phyloP scores from a whole-genome alignment of 64 coral and sea anemone genomes.

The Trachythela sp. region DNA sequence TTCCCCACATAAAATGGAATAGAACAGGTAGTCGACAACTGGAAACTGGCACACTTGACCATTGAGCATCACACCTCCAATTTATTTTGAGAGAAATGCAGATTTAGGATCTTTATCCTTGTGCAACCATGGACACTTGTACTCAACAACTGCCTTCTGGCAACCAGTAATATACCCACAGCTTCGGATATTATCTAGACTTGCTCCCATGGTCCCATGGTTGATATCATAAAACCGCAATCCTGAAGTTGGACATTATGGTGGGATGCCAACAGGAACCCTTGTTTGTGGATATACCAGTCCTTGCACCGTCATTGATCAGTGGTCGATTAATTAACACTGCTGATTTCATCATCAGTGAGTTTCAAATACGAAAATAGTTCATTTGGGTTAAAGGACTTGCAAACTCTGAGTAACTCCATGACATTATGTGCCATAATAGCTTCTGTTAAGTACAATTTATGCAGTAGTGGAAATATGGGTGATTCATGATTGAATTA shows the following conservation, averaged over 20 bases:
- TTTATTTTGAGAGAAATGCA: background rate
- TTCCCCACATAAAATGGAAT: too few species aligned
- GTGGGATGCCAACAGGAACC: background rate
- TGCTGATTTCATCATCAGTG: background rate
- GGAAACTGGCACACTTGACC: too few species aligned
- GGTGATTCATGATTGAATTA: background rate
- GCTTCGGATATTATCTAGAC: background rate
- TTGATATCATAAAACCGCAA: background rate
- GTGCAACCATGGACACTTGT: background rate
- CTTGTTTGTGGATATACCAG: background rate
- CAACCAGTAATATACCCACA: background rate
- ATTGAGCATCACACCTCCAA: constrained; percentile 14
- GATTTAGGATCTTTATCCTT: background rate
- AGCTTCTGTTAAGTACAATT: background rate
- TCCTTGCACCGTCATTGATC: background rate
- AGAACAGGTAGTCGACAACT: too few species aligned
- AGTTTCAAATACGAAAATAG: background rate
- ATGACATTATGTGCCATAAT: background rate
- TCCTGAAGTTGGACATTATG: background rate
- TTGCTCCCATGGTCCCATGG: background rate
- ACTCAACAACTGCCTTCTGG: background rate
- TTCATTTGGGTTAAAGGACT: background rate
- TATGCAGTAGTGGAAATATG: background rate
- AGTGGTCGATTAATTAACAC: background rate
- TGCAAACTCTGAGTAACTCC: background rate